Percentiles rank a stretch among this genome's conserved stretches.
These are phyloP conservation scores for Drosophila sproati DNA, from an alignment of 1,140 invertebrate species.

Conservation along the genomic window DNA sequence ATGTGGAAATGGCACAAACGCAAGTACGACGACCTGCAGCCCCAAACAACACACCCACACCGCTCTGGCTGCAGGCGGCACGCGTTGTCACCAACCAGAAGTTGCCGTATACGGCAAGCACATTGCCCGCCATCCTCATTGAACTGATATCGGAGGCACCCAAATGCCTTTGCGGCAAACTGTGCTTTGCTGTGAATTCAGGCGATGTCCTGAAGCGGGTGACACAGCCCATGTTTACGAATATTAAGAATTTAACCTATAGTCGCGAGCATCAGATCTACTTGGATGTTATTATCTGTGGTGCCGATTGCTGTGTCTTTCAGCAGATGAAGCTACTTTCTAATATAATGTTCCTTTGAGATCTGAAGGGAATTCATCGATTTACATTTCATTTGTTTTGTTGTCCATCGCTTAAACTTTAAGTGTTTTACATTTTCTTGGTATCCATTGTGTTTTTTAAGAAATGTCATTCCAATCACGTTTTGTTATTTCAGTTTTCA, in stretches of 20 bases:
- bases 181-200: slow-evolving; percentile 61
- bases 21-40: slow-evolving; percentile 5
- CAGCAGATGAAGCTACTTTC: slow-evolving; percentile 37
- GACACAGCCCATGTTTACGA: slow-evolving; percentile 62
- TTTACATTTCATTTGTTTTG: background rate
- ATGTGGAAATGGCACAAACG: slow-evolving; percentile 42
- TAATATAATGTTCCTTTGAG: slow-evolving; percentile 25
- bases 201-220: slow-evolving; percentile 58
- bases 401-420: too few relatives aligned
- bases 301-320: slow-evolving; percentile 46
- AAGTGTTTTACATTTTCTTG: background rate
- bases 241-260: slow-evolving; percentile 74
- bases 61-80: slow-evolving; percentile 68
- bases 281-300: slow-evolving; percentile 72
- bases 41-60: slow-evolving; percentile 18
- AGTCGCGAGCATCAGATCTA: slow-evolving; percentile 81
- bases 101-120: slow-evolving; percentile 49
- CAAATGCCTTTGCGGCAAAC: slow-evolving; percentile 71
- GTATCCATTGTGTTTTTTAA: background rate
- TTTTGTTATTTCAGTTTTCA: background rate
- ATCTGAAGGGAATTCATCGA: too few relatives aligned
- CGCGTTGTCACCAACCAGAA: slow-evolving; percentile 57
- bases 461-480: background rate
- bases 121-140: slow-evolving; percentile 69
- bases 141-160: slow-evolving; percentile 74